These are phyloP conservation scores for Cheracebus regulus DNA, from an alignment of 2,797 vertebrate species.

Conservation along the genomic window DNA sequence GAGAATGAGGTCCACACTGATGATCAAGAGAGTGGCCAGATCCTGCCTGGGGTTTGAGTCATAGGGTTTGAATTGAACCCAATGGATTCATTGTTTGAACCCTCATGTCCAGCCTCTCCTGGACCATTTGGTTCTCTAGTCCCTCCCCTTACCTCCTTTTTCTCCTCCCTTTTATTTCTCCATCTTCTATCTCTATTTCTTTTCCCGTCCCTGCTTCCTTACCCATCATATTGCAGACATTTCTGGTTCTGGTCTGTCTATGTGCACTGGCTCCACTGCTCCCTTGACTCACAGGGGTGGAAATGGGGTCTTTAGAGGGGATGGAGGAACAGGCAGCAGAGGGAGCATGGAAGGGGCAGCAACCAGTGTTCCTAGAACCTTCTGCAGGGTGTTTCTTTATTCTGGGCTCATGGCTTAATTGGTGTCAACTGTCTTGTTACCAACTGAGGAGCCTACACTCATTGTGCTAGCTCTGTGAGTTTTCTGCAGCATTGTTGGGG, in stretches of 20 bases:
- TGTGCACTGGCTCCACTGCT: background rate
- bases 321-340: background rate
- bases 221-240: accelerated
- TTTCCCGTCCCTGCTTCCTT: background rate
- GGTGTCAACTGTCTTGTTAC: background rate
- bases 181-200: background rate
- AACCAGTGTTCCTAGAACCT: background rate
- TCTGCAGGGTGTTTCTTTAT: background rate
- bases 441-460: background rate
- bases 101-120: background rate
- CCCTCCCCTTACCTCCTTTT: background rate
- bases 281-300: background rate
- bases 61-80: background rate
- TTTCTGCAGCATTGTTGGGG: background rate
- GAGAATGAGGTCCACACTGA: background rate
- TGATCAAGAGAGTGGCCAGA: background rate
- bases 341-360: background rate
- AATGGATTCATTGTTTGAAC: background rate
- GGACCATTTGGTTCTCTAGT: background rate
- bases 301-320: background rate
- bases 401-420: background rate
- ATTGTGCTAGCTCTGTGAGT: background rate
- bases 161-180: background rate
- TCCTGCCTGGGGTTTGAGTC: background rate
- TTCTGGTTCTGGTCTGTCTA: background rate